Base-by-base conservation (phyloP, 2,888 invertebrate genomes). In the Netelia melanura region DNA sequence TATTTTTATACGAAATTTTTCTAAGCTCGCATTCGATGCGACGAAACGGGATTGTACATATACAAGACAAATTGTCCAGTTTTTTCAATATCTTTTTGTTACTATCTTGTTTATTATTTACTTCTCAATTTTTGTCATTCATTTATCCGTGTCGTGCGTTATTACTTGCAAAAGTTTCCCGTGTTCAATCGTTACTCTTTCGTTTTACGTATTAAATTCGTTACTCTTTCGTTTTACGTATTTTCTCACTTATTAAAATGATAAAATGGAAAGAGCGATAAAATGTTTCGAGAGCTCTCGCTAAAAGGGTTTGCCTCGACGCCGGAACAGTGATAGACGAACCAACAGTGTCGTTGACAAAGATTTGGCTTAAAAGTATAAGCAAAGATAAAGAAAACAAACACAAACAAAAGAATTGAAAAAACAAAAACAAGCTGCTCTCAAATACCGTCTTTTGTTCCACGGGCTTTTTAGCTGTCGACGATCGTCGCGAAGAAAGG, bases 1-100 rank as follows among this genome's bases (percentile, higher is more conserved):
- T 93, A 93, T 93, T 93, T 93, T 93, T 93, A 93, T 93, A 93
- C 91, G 91, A 93, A 93, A 93, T 92, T 92, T 90, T 93, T 93
- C 91, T 91, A 92, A 87, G 88, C 90, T 90, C 89, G 87, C 86
- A 83, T 85, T 81, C 54, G 82, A 85, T 87, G 88, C 86, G 86
- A 87, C 83, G 87, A 25, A 25, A 79, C 78, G 76, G 76, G 76
- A 62, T 91, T 91, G 92, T 92, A 92, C 86, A 92, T 92, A 92
- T 92, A 81, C 70, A 62, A 48, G 62, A 80, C 72, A 74, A 84
- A 83, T 81, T 85, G 68, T 76, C 76, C 74, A 61, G 71, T 25
- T n/a, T 25, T 77, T 72, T 70, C 56, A 52, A 5, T 10, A 56
- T 77, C 9, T 81, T 65, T 38, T 56, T 17, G 1, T 52, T 44